Conservation (phyloP, 1,140 invertebrate genomes). For the Drosophila nigrodunni region DNA sequence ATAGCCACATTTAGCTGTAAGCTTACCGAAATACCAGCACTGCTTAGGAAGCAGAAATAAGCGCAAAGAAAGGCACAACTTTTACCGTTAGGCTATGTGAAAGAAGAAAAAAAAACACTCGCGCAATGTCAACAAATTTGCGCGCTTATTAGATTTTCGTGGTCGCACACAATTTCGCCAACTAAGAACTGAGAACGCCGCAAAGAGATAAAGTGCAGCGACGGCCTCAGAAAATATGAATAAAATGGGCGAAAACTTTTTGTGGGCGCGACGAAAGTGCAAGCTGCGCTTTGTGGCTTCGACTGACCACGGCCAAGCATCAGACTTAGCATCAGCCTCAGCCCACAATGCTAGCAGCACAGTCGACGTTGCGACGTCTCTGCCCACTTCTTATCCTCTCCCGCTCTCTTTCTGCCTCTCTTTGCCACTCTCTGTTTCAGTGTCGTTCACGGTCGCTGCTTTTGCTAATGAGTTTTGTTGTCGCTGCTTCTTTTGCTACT, state of each 20-base stretch:
- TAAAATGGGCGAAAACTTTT: conserved; percentile 76
- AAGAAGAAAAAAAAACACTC: conserved; percentile 72
- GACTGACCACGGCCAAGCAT: conserved; percentile 37
- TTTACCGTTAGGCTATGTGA: conserved; percentile 14
- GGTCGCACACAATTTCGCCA: conserved; percentile 83
- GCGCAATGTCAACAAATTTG: conserved; percentile 83
- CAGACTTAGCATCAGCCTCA: conserved; percentile 19
- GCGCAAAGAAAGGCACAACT: no score
- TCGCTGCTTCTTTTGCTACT: conserved; percentile 56
- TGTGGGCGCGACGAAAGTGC: conserved; percentile 57
- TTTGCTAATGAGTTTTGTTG: conserved; percentile 83
- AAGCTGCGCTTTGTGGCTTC: conserved; percentile 61
- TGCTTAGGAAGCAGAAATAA: no score
- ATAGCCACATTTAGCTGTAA: no score
- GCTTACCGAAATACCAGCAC: no score
- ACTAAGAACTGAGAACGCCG: conserved; percentile 81
- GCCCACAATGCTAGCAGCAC: conserved; percentile 49
- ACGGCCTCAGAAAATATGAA: conserved; percentile 66
- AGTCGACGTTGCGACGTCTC: conserved; percentile 16
- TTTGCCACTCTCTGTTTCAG: no score
- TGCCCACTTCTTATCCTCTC: no score
- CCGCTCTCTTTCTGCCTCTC: no score
- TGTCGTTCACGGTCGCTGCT: conserved; percentile 74
- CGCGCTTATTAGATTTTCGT: conserved; percentile 83
- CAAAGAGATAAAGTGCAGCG: conserved; percentile 77